Base-by-base conservation (phyloP, 2,113 vertebrate genomes). In the Colossoma macropomum region DNA sequence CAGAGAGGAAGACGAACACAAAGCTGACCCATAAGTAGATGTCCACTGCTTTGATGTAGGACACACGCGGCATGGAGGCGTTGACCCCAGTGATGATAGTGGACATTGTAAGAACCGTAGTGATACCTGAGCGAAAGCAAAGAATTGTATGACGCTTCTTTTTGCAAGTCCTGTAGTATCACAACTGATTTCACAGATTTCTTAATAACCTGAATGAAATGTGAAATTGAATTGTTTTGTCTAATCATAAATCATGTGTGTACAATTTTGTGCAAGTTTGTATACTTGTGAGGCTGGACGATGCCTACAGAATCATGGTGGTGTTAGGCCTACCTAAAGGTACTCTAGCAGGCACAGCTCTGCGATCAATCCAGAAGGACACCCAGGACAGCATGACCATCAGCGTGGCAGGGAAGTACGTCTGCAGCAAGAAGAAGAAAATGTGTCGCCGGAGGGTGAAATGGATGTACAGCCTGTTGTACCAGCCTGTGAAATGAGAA, bases 11-110 rank as follows among this genome's bases (percentile, higher is more conserved):
- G 87, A 99, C 98, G 5, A 99, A 99, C 83, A 99, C 98, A 63
- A 99, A 99, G 90, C 98, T 99, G 94, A 99, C 97, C 98, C 98
- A 99, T 76, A 99, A 95, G 92, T 97, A 98, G 88, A 99, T 96
- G 92, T 99, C 98, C 92, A 99, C 97, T 0, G 98, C 97, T 92
- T 98, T 97, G 91, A 98, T 96, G 94, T 99, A 99, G 89, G 97
- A 99, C 15, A 99, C 97, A 0, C 97, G 94, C 2, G 98, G 98
- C 98, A 99, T 99, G 87, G 98, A 98, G 84, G 97, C 97, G 0
- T 99, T 99, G 86, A 99, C 97, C 0, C 97, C 98, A 0, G 97
- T 98, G 92, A 97, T 97, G 92, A 97, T 97, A 0, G 93, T 95
- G 63, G 95, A 96, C 94, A 95, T 94, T 79, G 94, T 93, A 80